Evolutionary conservation across 2,888 invertebrate species (phyloP).

Genomic region (Nomada flava): DNA sequence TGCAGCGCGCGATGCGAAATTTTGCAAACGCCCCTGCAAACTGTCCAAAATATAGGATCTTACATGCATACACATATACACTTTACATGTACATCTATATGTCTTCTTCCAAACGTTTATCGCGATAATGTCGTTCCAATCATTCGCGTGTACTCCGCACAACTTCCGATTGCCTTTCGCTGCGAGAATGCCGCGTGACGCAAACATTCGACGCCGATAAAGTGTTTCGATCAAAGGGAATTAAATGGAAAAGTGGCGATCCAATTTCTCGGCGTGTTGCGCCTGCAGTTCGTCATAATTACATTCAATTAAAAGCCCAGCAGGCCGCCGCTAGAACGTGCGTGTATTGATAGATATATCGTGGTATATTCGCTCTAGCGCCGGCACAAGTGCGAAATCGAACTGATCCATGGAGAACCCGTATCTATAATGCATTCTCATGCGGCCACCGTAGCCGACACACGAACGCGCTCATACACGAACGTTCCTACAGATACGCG

Average conservation of each 20-base stretch:
- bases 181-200: not conserved
- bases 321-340: constrained; percentile 36
- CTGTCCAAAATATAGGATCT: too few species aligned
- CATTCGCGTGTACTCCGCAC: not conserved
- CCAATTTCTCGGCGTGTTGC: constrained; percentile 57
- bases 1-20: constrained; percentile 15
- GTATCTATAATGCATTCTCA: constrained; percentile 72
- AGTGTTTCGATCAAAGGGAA: constrained; percentile 48
- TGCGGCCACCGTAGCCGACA: constrained; percentile 54
- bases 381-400: constrained; percentile 69
- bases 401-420: constrained; percentile 68
- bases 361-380: constrained; percentile 30
- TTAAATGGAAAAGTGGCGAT: constrained; percentile 53
- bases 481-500: constrained; percentile 33
- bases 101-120: not conserved
- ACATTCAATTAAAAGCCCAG: constrained; percentile 64
- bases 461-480: constrained; percentile 43
- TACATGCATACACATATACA: too few species aligned
- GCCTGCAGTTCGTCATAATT: constrained; percentile 62
- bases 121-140: not conserved
- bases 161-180: not conserved
- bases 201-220: constrained; percentile 12
- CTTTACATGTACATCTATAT: too few species aligned
- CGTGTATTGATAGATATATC: constrained; percentile 42
- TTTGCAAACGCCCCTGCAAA: not conserved